These are phyloP conservation scores for Punctoribates punctum DNA, from an alignment of 2,888 invertebrate genomes.

Conservation along the genomic window DNA sequence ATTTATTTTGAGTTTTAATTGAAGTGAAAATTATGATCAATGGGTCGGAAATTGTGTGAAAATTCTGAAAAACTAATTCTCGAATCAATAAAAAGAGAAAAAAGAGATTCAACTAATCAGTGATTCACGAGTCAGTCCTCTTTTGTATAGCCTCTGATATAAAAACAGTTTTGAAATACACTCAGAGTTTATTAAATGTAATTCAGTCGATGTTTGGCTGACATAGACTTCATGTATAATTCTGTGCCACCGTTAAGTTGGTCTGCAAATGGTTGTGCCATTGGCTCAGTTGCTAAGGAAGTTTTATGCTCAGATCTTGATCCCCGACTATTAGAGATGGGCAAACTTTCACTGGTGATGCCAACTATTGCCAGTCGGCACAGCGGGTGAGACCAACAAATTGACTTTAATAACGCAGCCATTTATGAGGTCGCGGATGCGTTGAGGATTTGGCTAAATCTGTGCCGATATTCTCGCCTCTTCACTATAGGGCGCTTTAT, in stretches of 20 bases:
- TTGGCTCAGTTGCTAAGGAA: conserved; percentile 31
- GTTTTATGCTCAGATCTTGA: conserved; percentile 32
- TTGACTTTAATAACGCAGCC: conserved; percentile 39
- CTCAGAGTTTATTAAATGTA: conserved; percentile 27
- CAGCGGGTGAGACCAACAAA: conserved; percentile 36
- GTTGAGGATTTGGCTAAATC: conserved; percentile 20
- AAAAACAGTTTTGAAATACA: background rate
- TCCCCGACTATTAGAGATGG: conserved; percentile 33
- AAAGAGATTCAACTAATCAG: too few relatives aligned
- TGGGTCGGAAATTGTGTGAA: too few relatives aligned
- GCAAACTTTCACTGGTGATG: conserved; percentile 9
- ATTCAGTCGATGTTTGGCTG: background rate
- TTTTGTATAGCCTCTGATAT: background rate
- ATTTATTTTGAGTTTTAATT: too few relatives aligned
- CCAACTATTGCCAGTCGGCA: conserved; percentile 21
- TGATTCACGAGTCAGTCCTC: too few relatives aligned
- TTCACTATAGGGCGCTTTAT: conserved; percentile 38
- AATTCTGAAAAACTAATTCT: too few relatives aligned
- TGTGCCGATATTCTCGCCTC: conserved; percentile 27
- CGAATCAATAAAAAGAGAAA: too few relatives aligned
- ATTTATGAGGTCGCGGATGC: conserved; percentile 39
- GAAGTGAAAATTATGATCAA: too few relatives aligned
- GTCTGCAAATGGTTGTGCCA: background rate
- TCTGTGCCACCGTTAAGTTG: background rate
- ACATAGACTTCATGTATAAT: background rate